These are phyloP conservation scores for Drosophila barbarae DNA, from an alignment of 2,888 invertebrate species.

Conservation along the genomic window DNA sequence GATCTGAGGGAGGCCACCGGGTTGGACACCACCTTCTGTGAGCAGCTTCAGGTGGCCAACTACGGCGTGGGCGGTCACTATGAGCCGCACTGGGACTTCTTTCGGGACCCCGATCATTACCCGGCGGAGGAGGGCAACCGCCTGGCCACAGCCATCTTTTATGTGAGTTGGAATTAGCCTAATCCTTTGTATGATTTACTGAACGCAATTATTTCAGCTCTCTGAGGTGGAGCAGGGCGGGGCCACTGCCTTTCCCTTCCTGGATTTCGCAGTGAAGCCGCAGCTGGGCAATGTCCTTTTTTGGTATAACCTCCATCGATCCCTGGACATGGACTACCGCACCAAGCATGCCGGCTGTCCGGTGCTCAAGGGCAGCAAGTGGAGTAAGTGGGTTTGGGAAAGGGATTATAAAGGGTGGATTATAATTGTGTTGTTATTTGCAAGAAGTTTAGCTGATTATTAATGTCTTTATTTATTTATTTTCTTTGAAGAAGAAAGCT, in stretches of 20 bases:
- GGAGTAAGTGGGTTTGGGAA: constrained; percentile 84
- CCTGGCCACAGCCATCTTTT: constrained; percentile 97
- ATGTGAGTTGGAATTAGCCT: constrained; percentile 85
- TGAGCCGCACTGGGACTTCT: constrained; percentile 97
- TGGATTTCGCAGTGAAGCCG: constrained; percentile 92
- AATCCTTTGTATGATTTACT: constrained; percentile 50
- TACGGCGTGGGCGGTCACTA: constrained; percentile 99
- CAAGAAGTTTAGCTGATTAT: not conserved
- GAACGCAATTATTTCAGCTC: constrained; percentile 84
- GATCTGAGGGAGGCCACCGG: constrained; percentile 85
- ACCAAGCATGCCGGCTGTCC: constrained; percentile 98
- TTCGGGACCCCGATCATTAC: constrained; percentile 86
- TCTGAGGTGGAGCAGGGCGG: constrained; percentile 97
- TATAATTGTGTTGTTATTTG: not conserved
- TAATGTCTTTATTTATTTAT: not conserved
- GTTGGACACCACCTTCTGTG: constrained; percentile 83
- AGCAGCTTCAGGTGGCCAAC: constrained; percentile 98
- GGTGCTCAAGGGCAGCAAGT: constrained; percentile 96
- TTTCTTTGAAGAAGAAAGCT: too few species aligned
- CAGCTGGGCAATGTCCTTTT: constrained; percentile 94
- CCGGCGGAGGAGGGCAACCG: constrained; percentile 90
- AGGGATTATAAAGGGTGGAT: not conserved
- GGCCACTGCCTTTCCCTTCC: constrained; percentile 96
- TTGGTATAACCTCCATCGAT: constrained; percentile 96
- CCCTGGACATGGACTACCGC: constrained; percentile 92